Conservation (phyloP, 2,113 vertebrate species). For the Calidris pygmaea region DNA sequence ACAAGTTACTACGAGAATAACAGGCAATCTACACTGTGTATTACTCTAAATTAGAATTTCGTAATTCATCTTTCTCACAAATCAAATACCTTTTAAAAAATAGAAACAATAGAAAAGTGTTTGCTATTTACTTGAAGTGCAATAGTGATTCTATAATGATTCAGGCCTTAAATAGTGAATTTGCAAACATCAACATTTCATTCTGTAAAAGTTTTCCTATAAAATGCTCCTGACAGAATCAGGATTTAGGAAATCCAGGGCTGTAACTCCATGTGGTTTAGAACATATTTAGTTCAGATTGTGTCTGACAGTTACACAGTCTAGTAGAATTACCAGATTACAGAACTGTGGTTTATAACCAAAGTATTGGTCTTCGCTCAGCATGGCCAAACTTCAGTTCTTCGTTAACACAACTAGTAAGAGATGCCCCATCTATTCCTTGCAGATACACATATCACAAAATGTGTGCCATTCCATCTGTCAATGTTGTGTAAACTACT, state of each 20-base stretch:
- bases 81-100: background rate
- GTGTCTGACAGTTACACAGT: background rate
- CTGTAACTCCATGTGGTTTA: background rate
- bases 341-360: background rate
- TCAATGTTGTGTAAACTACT: background rate
- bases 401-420: background rate
- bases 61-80: background rate
- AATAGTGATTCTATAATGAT: background rate
- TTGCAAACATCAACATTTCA: background rate
- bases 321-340: background rate
- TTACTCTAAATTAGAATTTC: background rate
- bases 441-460: background rate
- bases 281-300: background rate
- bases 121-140: background rate
- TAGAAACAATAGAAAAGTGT: background rate
- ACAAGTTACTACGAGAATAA: background rate
- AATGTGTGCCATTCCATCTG: background rate
- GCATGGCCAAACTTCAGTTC: background rate
- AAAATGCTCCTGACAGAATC: background rate
- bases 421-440: background rate
- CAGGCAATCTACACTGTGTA: background rate
- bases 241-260: background rate
- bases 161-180: background rate
- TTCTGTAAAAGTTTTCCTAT: background rate
- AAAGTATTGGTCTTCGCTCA: background rate